phyloP scores from a whole-genome alignment of 2,113 vertebrate species.

The Meleagris gallopavo region DNA sequence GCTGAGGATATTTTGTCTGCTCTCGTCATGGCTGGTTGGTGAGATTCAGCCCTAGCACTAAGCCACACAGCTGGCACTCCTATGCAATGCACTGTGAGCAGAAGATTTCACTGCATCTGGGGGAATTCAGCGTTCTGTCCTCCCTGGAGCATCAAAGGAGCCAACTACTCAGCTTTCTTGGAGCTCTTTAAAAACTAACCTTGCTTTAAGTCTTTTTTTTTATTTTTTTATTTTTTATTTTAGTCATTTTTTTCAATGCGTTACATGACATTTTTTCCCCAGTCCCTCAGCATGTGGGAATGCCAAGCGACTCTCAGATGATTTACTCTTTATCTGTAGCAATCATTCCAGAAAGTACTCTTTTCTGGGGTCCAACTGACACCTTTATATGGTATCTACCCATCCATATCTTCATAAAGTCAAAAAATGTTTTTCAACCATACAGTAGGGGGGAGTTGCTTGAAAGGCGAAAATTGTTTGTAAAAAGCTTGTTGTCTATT shows the following conservation, averaged over 20 bases:
- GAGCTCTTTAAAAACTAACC: background rate
- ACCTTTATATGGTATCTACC: background rate
- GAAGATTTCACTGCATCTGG: background rate
- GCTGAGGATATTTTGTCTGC: background rate
- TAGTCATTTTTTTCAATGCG: background rate
- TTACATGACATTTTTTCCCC: background rate
- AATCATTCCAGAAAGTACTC: background rate
- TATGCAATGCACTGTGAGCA: fast-evolving
- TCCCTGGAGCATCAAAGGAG: background rate
- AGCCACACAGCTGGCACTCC: background rate
- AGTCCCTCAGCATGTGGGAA: fast-evolving
- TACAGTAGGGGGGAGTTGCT: background rate
- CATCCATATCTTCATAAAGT: background rate
- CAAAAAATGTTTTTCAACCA: background rate
- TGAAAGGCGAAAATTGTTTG: background rate
- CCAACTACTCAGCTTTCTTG: background rate
- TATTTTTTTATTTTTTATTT: background rate
- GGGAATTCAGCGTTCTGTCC: background rate
- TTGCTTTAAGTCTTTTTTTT: background rate
- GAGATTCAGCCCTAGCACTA: background rate
- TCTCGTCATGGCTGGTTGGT: fast-evolving
- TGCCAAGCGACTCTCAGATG: background rate
- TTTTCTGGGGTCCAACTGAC: background rate
- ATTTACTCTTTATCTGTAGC: background rate
- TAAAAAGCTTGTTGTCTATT: background rate